Evolutionary conservation across 2,113 vertebrate genomes (phyloP), one percentile per base, ranked within the genome.

Genomic region (Xiphophorus hellerii): DNA sequence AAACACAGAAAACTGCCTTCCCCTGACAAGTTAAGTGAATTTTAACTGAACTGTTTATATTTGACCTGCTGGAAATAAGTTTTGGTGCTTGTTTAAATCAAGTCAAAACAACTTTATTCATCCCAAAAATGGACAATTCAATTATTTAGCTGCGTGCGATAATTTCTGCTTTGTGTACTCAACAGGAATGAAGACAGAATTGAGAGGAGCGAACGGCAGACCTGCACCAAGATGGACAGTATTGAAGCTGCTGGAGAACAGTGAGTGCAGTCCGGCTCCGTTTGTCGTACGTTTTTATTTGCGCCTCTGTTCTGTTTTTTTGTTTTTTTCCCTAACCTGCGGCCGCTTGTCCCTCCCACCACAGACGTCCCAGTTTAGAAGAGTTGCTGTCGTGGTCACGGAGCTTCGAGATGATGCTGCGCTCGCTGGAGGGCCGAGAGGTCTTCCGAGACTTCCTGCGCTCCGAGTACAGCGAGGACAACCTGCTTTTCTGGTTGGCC

Each of bases 351-450:
- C 78, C 30, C 62, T 70, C 78, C 33, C 62, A 54, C 58, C 63
- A 9, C 13, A 95, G 94, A 89, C 95, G 93, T 63, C 97, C 98
- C 77, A 96, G 94, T 63, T 87, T 96, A 51, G 97, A 99, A 60
- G 98, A 99, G 91, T 91, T 97, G 90, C 91, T 97, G 88, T 97
- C 97, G 79, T 99, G 98, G 98, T 95, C 97, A 42, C 96, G 97
- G 74, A 98, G 97, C 93, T 99, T 99, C 87, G 98, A 99, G 94
- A 95, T 96, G 93, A 96, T 99, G 97, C 98, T 99, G 96, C 96
- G 95, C 89, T 95, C 96, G 37, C 84, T 95, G 69, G 96, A 97
- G 66, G 98, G 98, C 73, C 95, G 97, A 85, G 96, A 97, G 80
- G 87, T 98, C 81, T 99, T 99, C 93, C 90, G 95, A 76, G 96